Conservation (phyloP, 2,797 vertebrate species). For the Momotus momota region DNA sequence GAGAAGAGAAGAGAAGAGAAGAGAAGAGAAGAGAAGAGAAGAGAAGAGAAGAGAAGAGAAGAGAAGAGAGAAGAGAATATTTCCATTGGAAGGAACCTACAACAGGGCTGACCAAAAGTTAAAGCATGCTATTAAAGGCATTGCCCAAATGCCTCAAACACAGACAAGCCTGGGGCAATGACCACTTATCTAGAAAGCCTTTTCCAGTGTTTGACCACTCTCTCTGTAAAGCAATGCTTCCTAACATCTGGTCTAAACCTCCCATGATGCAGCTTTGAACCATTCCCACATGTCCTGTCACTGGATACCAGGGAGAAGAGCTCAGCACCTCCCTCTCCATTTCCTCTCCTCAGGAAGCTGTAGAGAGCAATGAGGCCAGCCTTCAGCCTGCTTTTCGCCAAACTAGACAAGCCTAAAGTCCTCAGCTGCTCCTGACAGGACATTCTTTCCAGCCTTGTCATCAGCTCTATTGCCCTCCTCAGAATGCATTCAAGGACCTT, state of each 20-base stretch:
- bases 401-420: background rate
- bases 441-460: background rate
- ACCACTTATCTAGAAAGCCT: background rate
- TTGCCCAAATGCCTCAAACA: background rate
- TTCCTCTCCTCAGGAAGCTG: background rate
- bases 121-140: background rate
- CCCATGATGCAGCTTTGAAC: background rate
- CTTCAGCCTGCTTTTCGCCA: background rate
- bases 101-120: background rate
- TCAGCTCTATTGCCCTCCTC: background rate
- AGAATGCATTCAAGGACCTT: background rate
- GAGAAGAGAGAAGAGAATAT: background rate
- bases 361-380: background rate
- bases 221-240: background rate
- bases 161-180: rapidly evolving
- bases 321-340: background rate
- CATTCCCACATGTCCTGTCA: background rate
- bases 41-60: too few species aligned
- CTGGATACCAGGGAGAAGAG: background rate
- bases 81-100: background rate
- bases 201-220: background rate
- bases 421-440: rapidly evolving
- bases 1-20: too few species aligned
- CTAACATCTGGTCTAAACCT: background rate
- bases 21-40: too few species aligned